These are phyloP conservation scores for Ferdinandea cuprea DNA, from an alignment of 2,888 invertebrate species.

Conservation along the genomic window DNA sequence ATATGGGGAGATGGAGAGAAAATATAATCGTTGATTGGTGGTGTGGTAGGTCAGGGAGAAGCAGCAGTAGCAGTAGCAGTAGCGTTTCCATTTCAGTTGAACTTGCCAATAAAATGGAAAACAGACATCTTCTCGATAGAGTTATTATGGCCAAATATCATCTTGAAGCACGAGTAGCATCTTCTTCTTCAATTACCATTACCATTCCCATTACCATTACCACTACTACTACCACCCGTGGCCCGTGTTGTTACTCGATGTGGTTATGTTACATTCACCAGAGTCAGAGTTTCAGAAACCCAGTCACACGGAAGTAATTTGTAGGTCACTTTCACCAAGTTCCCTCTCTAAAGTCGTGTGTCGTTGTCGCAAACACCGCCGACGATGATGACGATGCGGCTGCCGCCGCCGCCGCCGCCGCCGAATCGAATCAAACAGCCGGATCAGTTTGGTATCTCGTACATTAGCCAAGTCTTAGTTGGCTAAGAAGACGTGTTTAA, in stretches of 20 bases:
- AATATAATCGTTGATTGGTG: constrained; percentile 21
- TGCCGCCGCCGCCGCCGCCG: constrained; percentile 20
- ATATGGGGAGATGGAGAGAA: constrained; percentile 38
- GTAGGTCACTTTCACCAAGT: constrained; percentile 82
- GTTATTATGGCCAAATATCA: constrained; percentile 57
- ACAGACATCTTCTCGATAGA: constrained; percentile 37
- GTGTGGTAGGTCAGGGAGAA: constrained; percentile 71
- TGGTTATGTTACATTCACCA: constrained; percentile 67
- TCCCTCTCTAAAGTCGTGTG: constrained; percentile 71
- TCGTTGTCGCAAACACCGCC: constrained; percentile 14
- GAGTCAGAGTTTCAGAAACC: constrained; percentile 64
- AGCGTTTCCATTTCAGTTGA: constrained; percentile 71
- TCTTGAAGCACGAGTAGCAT: constrained; percentile 45
- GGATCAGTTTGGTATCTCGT: constrained; percentile 30
- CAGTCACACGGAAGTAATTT: constrained; percentile 80
- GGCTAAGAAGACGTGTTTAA: constrained; percentile 62
- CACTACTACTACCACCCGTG: constrained; percentile 45
- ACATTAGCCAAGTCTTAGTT: constrained; percentile 32
- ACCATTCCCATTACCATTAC: not conserved
- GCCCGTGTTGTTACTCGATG: constrained; percentile 38
- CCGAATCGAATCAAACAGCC: constrained; percentile 32
- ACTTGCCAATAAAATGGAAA: constrained; percentile 60
- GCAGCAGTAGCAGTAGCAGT: constrained; percentile 42
- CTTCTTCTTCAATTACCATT: constrained; percentile 55
- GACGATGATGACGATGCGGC: constrained; percentile 3